phyloP scores from a whole-genome alignment of 2,797 vertebrate genomes.

The Labroides dimidiatus region DNA sequence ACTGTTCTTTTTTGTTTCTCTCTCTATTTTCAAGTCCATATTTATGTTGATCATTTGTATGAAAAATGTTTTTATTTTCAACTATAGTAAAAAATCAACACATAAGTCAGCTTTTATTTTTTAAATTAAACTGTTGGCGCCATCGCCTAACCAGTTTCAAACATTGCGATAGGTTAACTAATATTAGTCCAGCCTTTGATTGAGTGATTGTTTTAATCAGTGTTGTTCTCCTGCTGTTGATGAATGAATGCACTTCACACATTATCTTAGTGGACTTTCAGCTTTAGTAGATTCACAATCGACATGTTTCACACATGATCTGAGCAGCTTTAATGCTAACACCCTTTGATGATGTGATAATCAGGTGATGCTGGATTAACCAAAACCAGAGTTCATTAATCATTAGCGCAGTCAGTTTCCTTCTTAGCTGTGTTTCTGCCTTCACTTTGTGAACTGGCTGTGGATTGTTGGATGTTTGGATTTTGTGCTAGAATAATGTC shows the following conservation, averaged over 20 bases:
- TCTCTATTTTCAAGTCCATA: no score
- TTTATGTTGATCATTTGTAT: no score
- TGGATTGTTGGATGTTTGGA: neutral
- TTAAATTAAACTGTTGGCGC: no score
- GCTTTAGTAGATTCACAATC: slow-evolving; percentile 5
- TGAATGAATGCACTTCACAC: slow-evolving; percentile 44
- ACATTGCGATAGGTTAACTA: neutral
- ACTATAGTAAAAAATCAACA: no score
- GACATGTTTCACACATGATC: slow-evolving; percentile 11
- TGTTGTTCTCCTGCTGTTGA: slow-evolving; percentile 28
- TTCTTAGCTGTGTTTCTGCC: no score
- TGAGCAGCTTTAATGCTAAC: slow-evolving; percentile 11
- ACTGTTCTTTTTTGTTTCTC: no score
- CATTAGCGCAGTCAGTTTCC: no score
- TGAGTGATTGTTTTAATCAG: slow-evolving; percentile 32
- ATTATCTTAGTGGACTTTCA: slow-evolving; percentile 29
- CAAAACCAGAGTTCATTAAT: neutral
- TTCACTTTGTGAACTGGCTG: neutral
- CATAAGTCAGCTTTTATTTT: no score
- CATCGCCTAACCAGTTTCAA: neutral
- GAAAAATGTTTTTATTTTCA: no score
- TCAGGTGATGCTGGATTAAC: slow-evolving; percentile 19
- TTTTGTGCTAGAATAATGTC: neutral
- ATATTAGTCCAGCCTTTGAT: slow-evolving; percentile 12
- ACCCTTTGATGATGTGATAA: slow-evolving; percentile 11